Conservation (phyloP, 2,888 invertebrate genomes). For the Perizoma flavofasciatum region DNA sequence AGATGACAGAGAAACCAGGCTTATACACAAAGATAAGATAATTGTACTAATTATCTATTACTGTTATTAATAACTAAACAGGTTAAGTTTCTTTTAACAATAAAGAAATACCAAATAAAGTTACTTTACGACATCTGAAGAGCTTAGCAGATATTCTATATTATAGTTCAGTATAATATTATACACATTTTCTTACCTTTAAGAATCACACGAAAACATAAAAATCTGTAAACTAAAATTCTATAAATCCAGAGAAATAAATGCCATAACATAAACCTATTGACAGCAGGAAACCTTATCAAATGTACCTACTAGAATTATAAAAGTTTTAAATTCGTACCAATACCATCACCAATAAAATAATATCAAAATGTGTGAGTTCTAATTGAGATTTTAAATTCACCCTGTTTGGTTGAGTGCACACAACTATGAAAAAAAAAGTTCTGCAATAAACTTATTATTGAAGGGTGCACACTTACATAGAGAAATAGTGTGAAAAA, state of each 20-base stretch:
- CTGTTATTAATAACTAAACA: too few species aligned
- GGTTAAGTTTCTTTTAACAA: too few species aligned
- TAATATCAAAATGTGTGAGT: conserved; percentile 33
- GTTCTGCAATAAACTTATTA: conserved; percentile 28
- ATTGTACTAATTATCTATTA: neutral
- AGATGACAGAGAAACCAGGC: neutral
- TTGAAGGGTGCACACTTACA: conserved; percentile 70
- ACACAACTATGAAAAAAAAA: conserved; percentile 33
- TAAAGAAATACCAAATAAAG: too few species aligned
- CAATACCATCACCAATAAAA: conserved; percentile 43
- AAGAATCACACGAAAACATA: conserved; percentile 12
- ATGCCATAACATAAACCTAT: conserved; percentile 17
- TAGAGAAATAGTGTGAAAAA: conserved; percentile 43
- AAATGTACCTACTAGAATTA: conserved; percentile 27
- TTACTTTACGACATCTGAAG: too few species aligned
- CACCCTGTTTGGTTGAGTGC: conserved; percentile 46
- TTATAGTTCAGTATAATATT: neutral
- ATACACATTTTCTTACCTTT: conserved; percentile 2
- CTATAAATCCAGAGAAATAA: conserved; percentile 21
- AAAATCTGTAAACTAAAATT: conserved; percentile 1
- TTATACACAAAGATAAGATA: conserved; percentile 3
- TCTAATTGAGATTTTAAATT: conserved; percentile 37
- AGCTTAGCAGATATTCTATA: neutral
- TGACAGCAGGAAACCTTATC: conserved; percentile 15
- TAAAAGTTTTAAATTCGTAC: conserved; percentile 37